phyloP scores from a whole-genome alignment of 2,888 invertebrate genomes.

The Lottia gigantea region DNA sequence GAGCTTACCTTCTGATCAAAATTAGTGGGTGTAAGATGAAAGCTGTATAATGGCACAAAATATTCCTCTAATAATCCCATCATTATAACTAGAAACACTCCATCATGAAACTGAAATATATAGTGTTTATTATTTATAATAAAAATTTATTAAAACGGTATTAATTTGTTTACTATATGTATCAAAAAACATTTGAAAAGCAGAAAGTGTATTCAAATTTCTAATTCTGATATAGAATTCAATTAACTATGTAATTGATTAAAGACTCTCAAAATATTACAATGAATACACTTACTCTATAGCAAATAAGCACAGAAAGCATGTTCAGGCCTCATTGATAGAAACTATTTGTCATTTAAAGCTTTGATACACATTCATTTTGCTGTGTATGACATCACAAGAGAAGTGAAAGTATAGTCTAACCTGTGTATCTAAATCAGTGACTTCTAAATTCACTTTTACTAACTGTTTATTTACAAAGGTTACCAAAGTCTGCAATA shows the following conservation, averaged over 20 bases:
- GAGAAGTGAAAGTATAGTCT: constrained; percentile 9
- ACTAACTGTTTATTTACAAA: constrained; percentile 98
- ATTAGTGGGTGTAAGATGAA: constrained; percentile 85
- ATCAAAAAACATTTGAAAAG: no score
- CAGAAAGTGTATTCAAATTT: no score
- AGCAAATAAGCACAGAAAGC: no score
- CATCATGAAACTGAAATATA: constrained; percentile 85
- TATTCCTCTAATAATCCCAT: constrained; percentile 98
- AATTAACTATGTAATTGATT: no score
- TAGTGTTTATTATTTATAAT: constrained; percentile 12
- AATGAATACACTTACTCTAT: no score
- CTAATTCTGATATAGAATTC: no score
- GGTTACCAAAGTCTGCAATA: constrained; percentile 87
- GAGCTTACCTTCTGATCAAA: constrained; percentile 68
- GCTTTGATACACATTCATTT: no score
- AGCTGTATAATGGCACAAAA: constrained; percentile 95
- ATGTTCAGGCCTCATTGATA: no score
- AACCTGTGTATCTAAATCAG: constrained; percentile 81
- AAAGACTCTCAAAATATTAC: no score
- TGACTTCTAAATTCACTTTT: constrained; percentile 94
- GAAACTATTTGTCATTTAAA: no score
- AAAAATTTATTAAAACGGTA: background rate
- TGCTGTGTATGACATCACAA: no score
- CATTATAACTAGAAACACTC: constrained; percentile 92
- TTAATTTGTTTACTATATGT: no score